Base-by-base conservation (phyloP, 1,140 invertebrate genomes). In the Nasonia longicornis region DNA sequence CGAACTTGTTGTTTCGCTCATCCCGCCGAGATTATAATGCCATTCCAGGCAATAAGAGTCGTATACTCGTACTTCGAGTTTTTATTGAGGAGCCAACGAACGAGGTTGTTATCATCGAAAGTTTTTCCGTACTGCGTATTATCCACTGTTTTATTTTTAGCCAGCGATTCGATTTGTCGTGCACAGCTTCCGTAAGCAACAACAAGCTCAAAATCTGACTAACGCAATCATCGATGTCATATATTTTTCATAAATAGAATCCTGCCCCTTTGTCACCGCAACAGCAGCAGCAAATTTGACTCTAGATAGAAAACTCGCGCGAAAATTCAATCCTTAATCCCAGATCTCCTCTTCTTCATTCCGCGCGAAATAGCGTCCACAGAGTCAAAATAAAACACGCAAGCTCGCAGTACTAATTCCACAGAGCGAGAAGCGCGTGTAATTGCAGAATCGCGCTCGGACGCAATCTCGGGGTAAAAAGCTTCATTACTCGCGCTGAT, bases 401-500 rank as follows among this genome's bases (percentile, higher is more conserved):
- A n/a, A 58, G 16, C 6, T 20, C 6, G 38, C 38, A 58, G 16
- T 20, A 58, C 52, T 58, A 58, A 58, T 58, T 58, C 52, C 20
- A 58, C 52, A 10, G 6, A 10, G 38, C 38, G 38, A 42, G 38
- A 42, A 20, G 52, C 52, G 52, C 16, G 64, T 67, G 12, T 67
- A 31, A 67, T 67, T 67, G 26, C 64, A 67, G 64, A 58, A 58
- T 58, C 52, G 52, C 52, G 16, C 52, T n/a, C n/a, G 20, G 3
- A n/a, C 7, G 52, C 52, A 58, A 58, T 58, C 52, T n/a, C 52
- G 16, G 20, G 52, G 52, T 58, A 64, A 76, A 76, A 66, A 76
- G 35, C 31, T 42, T 14, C n/a, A 76, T 76, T 76, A 66, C 52
- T 45, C n/a, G 16, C n/a, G 52, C 26, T 69, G 42, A 58, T 71